Conservation (phyloP, 2,888 invertebrate genomes). For the Morinoia aosen region DNA sequence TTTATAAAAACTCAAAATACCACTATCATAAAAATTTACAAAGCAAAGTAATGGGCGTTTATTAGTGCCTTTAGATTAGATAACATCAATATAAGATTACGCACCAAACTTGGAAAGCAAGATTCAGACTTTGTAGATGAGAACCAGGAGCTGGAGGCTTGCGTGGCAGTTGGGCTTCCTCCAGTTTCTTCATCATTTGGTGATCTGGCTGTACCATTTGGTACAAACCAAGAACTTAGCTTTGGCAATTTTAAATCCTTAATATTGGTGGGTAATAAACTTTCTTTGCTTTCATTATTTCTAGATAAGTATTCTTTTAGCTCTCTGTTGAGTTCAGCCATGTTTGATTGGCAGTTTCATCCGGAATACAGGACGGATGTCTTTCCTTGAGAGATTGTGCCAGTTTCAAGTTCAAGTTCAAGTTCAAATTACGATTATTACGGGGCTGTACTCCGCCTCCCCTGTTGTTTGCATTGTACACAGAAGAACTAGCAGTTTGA, state of each 20-base stretch:
- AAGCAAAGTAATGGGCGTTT: not conserved
- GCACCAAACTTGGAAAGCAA: slow-evolving; percentile 58
- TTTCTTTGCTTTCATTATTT: slow-evolving; percentile 60
- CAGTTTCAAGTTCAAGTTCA: too few relatives aligned
- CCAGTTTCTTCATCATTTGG: slow-evolving; percentile 56
- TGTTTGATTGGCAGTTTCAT: not conserved
- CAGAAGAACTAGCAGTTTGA: too few relatives aligned
- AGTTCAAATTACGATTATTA: too few relatives aligned
- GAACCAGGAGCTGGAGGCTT: slow-evolving; percentile 63
- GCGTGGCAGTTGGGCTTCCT: slow-evolving; percentile 32
- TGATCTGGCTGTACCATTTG: slow-evolving; percentile 39
- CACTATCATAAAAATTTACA: not conserved
- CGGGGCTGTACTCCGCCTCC: too few relatives aligned
- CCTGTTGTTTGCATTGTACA: too few relatives aligned
- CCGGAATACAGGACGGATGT: not conserved
- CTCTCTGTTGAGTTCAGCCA: slow-evolving; percentile 64
- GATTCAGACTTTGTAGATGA: slow-evolving; percentile 62
- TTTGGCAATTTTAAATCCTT: slow-evolving; percentile 60
- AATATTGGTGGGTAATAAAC: slow-evolving; percentile 59
- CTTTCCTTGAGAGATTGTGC: too few relatives aligned
- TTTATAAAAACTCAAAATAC: not conserved
- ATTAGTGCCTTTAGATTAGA: not conserved
- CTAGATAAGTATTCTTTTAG: slow-evolving; percentile 62
- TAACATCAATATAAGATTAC: not conserved
- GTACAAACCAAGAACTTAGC: slow-evolving; percentile 57